Evolutionary conservation across 2,113 vertebrate species (phyloP), one percentile per base, ranked within the genome.

Genomic region (Columbina picui): DNA sequence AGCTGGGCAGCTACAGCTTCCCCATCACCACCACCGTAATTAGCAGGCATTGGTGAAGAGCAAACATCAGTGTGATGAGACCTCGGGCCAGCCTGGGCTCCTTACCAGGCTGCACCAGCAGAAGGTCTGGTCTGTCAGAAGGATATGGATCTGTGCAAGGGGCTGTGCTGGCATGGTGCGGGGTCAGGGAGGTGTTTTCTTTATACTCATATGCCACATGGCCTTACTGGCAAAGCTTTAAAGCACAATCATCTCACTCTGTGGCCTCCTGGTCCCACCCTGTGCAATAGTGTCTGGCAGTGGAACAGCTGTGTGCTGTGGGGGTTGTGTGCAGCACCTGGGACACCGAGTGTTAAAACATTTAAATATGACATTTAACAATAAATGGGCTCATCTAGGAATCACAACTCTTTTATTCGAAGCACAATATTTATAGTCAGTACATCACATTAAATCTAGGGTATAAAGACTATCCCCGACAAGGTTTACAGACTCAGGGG

Each of bases 391-490:
- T 73, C 59, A 82, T 86, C 68, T 26, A 16, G 60, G 68, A 87
- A 86, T 91, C 71, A 77, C 88, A 89, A 74, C 85, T 87, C 80
- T 93, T 88, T 96, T 74, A 93, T 84, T 95, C 79, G 63, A 90
- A 84, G 47, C 82, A 74, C 34, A 84, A 21, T 92, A 91, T 96
- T 96, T 97, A 93, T 92, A 86, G 92, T 87, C 80, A 29, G 69
- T 60, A 78, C 45, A 23, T 47, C 0, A 7, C 32, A 83, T 90
- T 95, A 94, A 96, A 96, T 96, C 75, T 89, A 21, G 49, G 52
- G 87, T 13, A 6, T 73, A 93, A 87, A 95, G 61, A 49, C 79
- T 86, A 56, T 60, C 38, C 43, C 38, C 49, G 92, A 88, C 83
- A 94, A 84, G 79, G 88, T 71, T 80, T 92, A 67, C 67, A 68